Evolutionary conservation across 2,797 vertebrate species (phyloP).

Genomic region (Tauraco hartlaubi): DNA sequence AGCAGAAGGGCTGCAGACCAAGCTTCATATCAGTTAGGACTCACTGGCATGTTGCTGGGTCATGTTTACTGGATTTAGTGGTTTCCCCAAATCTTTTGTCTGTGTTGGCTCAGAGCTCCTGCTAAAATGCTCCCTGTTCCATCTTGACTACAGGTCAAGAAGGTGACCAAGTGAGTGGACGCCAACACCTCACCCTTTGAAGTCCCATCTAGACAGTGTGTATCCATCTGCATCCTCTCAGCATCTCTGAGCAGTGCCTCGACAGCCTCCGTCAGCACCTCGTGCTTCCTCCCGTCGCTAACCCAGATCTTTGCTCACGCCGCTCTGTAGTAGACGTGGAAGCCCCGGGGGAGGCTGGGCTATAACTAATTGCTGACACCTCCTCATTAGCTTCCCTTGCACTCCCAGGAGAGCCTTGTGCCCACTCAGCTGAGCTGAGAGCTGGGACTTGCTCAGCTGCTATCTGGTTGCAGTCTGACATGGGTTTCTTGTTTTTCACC

Average conservation of each 20-base stretch:
- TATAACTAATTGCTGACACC: not conserved
- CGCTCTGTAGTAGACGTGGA: not conserved
- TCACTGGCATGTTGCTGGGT: not conserved
- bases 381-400: slow-evolving; percentile 7
- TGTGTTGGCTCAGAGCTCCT: not conserved
- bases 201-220: not conserved
- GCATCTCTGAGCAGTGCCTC: not conserved
- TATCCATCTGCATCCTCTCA: not conserved
- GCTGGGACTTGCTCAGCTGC: not conserved
- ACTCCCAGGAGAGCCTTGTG: not conserved
- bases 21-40: not conserved
- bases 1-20: not conserved
- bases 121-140: not conserved
- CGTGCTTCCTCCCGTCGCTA: accelerated
- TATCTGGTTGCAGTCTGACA: not conserved
- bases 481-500: not conserved
- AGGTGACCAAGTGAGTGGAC: not conserved
- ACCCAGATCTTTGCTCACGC: not conserved
- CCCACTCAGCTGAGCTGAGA: not conserved
- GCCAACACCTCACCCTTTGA: not conserved
- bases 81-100: not conserved
- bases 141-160: not conserved
- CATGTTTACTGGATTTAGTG: not conserved
- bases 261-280: not conserved
- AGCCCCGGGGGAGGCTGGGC: not conserved